These are phyloP conservation scores for Saccostrea cuccullata DNA, from an alignment of 1,140 invertebrate genomes.

Conservation along the genomic window DNA sequence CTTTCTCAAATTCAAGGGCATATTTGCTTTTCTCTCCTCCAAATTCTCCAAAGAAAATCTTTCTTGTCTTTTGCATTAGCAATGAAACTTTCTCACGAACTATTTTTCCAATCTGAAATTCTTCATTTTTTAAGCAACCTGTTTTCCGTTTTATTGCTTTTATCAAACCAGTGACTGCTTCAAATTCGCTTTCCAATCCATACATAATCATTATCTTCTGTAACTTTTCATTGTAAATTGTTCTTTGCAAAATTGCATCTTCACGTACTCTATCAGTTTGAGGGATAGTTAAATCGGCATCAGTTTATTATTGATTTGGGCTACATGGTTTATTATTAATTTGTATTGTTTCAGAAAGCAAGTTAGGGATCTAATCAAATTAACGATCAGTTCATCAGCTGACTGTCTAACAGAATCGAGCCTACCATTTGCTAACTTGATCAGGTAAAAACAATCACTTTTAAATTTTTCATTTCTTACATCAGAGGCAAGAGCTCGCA, in stretches of 20 bases:
- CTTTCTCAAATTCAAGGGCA: not conserved
- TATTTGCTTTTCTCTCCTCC: not conserved
- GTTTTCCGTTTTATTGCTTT: not conserved
- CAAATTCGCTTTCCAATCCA: constrained; percentile 44
- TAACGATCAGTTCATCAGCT: too few species aligned
- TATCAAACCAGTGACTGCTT: constrained; percentile 36
- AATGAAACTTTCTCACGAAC: constrained; percentile 16
- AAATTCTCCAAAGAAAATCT: constrained; percentile 43
- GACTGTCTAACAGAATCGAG: too few species aligned
- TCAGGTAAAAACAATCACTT: too few species aligned
- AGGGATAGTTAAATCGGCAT: too few species aligned
- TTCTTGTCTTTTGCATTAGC: not conserved
- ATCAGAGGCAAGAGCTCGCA: too few species aligned
- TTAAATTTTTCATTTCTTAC: too few species aligned
- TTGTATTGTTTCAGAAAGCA: too few species aligned
- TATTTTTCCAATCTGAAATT: constrained; percentile 24
- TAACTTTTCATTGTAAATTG: constrained; percentile 40
- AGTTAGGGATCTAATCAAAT: too few species aligned
- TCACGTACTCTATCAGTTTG: too few species aligned
- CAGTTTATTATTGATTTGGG: too few species aligned
- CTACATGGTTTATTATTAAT: too few species aligned
- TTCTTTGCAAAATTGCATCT: not conserved
- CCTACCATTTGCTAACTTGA: too few species aligned
- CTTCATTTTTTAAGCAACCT: constrained; percentile 41
- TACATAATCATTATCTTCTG: constrained; percentile 23